Evolutionary conservation across 2,888 invertebrate species (phyloP).

Genomic region (Sclerodermus sp.): DNA sequence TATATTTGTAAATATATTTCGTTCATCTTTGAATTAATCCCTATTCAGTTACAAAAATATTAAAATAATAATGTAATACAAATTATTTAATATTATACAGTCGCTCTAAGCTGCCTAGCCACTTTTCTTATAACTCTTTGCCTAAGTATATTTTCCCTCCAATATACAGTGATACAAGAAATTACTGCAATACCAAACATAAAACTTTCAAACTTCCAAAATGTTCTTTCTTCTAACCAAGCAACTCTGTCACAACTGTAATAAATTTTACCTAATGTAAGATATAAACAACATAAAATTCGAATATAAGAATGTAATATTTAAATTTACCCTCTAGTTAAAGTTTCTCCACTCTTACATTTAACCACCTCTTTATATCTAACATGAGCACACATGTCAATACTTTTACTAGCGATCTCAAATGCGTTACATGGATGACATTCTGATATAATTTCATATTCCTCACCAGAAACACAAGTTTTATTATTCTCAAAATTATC

Average conservation of each 20-base stretch:
- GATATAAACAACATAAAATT: neutral
- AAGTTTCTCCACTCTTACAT: slow-evolving; percentile 79
- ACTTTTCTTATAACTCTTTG: slow-evolving; percentile 52
- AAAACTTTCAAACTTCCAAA: slow-evolving; percentile 79
- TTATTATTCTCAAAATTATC: slow-evolving; percentile 72
- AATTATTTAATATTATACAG: slow-evolving; percentile 26
- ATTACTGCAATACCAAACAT: slow-evolving; percentile 68
- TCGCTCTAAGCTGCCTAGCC: slow-evolving; percentile 48
- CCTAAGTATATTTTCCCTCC: slow-evolving; percentile 50
- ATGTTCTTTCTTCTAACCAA: slow-evolving; percentile 80
- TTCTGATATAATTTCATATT: slow-evolving; percentile 71
- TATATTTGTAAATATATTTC: slow-evolving; percentile 48
- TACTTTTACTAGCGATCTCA: slow-evolving; percentile 80
- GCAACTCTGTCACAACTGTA: slow-evolving; percentile 83
- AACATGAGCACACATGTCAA: slow-evolving; percentile 80
- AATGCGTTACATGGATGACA: slow-evolving; percentile 87
- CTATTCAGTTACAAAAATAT: slow-evolving; percentile 1
- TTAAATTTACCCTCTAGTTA: slow-evolving; percentile 68
- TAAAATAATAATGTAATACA: slow-evolving; percentile 6
- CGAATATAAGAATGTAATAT: neutral
- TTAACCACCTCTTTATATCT: slow-evolving; percentile 81
- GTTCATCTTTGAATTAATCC: slow-evolving; percentile 31
- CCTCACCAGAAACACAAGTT: slow-evolving; percentile 75
- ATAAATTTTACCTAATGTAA: slow-evolving; percentile 39
- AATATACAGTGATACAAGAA: slow-evolving; percentile 58